A percentile compares a stretch with the other conserved stretches of the same genome.
These are phyloP conservation scores for Venturia canescens DNA, from an alignment of 1,140 invertebrate species.

Conservation along the genomic window DNA sequence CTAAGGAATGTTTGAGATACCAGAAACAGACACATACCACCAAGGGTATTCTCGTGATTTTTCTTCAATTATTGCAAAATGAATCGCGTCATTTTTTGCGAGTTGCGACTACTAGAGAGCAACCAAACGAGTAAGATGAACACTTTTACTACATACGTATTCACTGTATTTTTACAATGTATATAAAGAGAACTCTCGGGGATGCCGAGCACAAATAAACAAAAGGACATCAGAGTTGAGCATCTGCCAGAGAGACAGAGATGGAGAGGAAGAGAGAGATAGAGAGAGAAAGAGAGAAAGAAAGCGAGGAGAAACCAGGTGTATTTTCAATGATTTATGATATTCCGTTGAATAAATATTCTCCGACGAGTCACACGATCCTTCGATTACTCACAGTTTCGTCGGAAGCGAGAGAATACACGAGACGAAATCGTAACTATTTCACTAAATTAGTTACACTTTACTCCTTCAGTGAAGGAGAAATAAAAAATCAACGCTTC, in stretches of 20 bases:
- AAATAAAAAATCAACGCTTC: conserved; percentile 73
- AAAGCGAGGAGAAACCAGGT: not conserved
- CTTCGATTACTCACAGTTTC: conserved; percentile 67
- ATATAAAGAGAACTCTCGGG: conserved; percentile 1
- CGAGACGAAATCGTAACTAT: conserved; percentile 68
- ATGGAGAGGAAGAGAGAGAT: not conserved
- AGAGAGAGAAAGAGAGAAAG: not conserved
- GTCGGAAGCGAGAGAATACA: conserved; percentile 55
- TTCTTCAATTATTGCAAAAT: not conserved
- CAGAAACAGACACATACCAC: conserved; percentile 36
- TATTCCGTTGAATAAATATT: not conserved
- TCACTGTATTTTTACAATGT: conserved; percentile 49
- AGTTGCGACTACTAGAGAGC: not conserved
- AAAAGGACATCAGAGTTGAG: conserved; percentile 57
- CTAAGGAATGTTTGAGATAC: conserved; percentile 68
- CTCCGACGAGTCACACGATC: not conserved
- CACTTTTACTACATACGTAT: conserved; percentile 16
- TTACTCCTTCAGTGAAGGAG: conserved; percentile 68
- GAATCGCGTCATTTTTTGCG: not conserved
- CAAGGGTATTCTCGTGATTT: conserved; percentile 22
- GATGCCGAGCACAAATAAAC: conserved; percentile 65
- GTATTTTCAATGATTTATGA: conserved; percentile 4
- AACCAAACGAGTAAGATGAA: not conserved
- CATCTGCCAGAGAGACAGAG: conserved; percentile 12
- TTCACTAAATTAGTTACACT: conserved; percentile 73